A percentile compares a stretch with the other conserved stretches of the same genome.
These are phyloP conservation scores for Sorex fumeus DNA, from an alignment of 2,113 vertebrate species.

Conservation along the genomic window DNA sequence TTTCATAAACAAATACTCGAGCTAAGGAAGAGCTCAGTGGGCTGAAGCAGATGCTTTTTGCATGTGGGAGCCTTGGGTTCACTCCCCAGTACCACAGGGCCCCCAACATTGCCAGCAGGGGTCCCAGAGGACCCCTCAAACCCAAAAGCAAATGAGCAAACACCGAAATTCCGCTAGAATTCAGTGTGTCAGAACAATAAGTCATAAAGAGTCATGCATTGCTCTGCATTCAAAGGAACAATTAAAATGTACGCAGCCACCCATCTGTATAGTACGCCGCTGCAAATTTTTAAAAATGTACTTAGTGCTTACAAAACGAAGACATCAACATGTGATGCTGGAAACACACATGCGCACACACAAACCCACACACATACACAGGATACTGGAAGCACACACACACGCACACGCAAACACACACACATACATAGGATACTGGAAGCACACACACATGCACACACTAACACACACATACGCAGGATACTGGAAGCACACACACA, in stretches of 20 bases:
- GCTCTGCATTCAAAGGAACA: conserved; percentile 1
- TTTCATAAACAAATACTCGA: conserved; percentile 25
- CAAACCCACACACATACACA: too few species aligned
- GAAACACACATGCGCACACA: too few species aligned
- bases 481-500: background rate
- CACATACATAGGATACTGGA: background rate
- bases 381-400: too few species aligned
- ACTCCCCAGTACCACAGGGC: too few species aligned
- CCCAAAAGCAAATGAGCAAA: background rate
- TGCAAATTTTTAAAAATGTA: background rate
- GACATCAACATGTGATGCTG: background rate
- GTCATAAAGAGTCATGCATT: background rate
- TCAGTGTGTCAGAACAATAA: conserved; percentile 22
- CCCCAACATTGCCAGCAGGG: too few species aligned
- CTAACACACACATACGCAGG: background rate
- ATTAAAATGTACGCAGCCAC: conserved; percentile 14
- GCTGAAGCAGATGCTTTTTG: too few species aligned
- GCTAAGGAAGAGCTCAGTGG: too few species aligned
- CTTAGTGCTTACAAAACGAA: background rate
- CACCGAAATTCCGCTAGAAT: background rate
- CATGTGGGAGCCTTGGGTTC: too few species aligned
- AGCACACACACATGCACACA: too few species aligned
- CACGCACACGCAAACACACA: background rate
- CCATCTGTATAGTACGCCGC: background rate
- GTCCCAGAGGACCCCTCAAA: background rate